Conservation (phyloP, 1,140 invertebrate species). For the Hesperophylax magnus region DNA sequence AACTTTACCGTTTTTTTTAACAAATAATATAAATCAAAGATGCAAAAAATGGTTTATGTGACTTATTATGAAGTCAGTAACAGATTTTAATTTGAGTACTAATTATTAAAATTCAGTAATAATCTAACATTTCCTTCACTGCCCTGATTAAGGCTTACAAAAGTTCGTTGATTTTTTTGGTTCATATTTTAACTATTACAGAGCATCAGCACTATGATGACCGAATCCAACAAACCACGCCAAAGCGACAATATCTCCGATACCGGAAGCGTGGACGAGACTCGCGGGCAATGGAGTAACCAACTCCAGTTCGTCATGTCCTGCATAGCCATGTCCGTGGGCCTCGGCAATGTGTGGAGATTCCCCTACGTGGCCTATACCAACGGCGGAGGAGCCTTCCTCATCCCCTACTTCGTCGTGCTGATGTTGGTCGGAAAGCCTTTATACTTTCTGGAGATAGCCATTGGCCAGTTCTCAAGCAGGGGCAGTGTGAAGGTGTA, state of each 20-base stretch:
- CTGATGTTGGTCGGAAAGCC: constrained; percentile 84
- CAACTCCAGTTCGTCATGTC: constrained; percentile 88
- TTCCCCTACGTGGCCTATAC: constrained; percentile 85
- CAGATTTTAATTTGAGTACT: too few species aligned
- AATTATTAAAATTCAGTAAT: too few species aligned
- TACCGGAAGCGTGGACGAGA: not conserved
- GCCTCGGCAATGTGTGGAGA: constrained; percentile 87
- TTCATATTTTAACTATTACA: too few species aligned
- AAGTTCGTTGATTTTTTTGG: too few species aligned
- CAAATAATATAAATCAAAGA: too few species aligned
- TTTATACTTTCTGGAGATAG: constrained; percentile 86
- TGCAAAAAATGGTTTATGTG: too few species aligned
- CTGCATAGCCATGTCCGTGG: constrained; percentile 86
- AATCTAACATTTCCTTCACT: too few species aligned
- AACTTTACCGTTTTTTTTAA: too few species aligned
- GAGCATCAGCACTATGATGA: too few species aligned
- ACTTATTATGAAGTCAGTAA: too few species aligned
- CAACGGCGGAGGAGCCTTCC: constrained; percentile 84
- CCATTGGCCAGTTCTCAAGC: constrained; percentile 84
- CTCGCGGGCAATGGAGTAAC: constrained; percentile 74
- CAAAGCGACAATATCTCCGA: not conserved
- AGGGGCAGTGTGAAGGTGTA: constrained; percentile 78
- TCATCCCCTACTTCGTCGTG: constrained; percentile 84
- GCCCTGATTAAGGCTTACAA: too few species aligned
- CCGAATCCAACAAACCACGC: not conserved